A percentile compares a stretch with the other conserved stretches of the same genome.
Evolutionary conservation across 2,113 vertebrate species (phyloP).

Genomic region (Ahaetulla prasina): DNA sequence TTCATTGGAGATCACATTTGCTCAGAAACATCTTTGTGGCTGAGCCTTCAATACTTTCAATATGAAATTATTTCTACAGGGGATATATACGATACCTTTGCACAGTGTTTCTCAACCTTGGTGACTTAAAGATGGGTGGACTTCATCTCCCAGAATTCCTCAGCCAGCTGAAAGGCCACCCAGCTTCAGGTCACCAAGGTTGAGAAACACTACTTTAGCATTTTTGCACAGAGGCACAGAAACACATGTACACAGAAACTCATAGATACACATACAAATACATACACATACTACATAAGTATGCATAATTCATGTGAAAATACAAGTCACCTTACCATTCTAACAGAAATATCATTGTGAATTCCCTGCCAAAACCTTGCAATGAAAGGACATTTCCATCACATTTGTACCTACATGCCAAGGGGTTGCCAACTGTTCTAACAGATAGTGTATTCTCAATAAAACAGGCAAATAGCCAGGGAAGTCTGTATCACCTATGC

Average conservation of each 20-base stretch:
- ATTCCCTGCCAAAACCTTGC: not conserved
- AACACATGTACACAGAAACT: too few relatives aligned
- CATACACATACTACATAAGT: not conserved
- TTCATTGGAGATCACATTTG: not conserved
- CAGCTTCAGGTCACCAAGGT: too few relatives aligned
- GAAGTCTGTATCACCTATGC: not conserved
- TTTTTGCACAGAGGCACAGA: too few relatives aligned
- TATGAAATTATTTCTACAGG: not conserved
- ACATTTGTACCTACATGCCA: not conserved
- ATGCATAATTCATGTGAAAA: not conserved
- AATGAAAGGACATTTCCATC: not conserved
- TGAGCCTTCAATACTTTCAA: not conserved
- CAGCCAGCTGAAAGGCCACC: too few relatives aligned
- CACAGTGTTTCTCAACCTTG: not conserved
- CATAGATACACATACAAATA: not conserved
- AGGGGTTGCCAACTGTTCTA: not conserved
- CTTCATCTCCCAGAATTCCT: too few relatives aligned
- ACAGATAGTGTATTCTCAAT: not conserved
- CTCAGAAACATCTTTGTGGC: not conserved
- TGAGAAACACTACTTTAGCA: too few relatives aligned
- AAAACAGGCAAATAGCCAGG: not conserved
- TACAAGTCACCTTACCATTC: not conserved
- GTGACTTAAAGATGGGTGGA: too few relatives aligned
- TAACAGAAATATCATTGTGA: not conserved
- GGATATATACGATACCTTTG: not conserved